These are phyloP conservation scores for Turritopsis rubra DNA, from an alignment of 30 jellyfish, hydroid and myxozoan species.

Conservation along the genomic window DNA sequence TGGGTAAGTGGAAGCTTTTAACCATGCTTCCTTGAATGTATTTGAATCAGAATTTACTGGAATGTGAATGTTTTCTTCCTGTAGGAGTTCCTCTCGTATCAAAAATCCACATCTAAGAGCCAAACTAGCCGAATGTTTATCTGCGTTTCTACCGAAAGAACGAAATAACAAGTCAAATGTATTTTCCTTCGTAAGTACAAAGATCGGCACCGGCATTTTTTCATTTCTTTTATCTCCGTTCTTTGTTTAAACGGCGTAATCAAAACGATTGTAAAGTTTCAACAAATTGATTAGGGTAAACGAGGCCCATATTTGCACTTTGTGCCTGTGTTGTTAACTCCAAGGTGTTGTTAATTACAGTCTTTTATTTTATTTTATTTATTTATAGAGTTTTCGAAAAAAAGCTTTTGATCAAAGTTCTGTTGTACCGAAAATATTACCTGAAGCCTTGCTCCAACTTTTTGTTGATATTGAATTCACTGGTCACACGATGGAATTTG, in stretches of 20 bases:
- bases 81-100: constrained; percentile 60
- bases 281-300: neutral
- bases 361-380: neutral
- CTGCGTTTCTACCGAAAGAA: constrained; percentile 69
- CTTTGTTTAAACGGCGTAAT: no score
- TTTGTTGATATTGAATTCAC: constrained; percentile 95
- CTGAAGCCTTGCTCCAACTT: constrained; percentile 65
- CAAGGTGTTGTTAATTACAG: no score
- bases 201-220: neutral
- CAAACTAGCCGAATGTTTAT: constrained; percentile 89
- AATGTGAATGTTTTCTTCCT: no score
- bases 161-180: constrained; percentile 36
- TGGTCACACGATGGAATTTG: constrained; percentile 87
- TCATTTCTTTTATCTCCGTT: neutral
- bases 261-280: neutral
- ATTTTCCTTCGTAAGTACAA: constrained; percentile 44
- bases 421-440: constrained; percentile 55
- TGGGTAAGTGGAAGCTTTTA: constrained; percentile 40
- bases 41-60: no score
- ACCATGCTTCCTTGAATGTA: no score
- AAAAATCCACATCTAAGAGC: constrained; percentile 97
- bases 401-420: constrained; percentile 52
- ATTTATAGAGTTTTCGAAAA: constrained; percentile 46
- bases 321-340: neutral
- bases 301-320: no score